phyloP scores from a whole-genome alignment of 2,888 invertebrate species.

The Halictus quadricinctus region DNA sequence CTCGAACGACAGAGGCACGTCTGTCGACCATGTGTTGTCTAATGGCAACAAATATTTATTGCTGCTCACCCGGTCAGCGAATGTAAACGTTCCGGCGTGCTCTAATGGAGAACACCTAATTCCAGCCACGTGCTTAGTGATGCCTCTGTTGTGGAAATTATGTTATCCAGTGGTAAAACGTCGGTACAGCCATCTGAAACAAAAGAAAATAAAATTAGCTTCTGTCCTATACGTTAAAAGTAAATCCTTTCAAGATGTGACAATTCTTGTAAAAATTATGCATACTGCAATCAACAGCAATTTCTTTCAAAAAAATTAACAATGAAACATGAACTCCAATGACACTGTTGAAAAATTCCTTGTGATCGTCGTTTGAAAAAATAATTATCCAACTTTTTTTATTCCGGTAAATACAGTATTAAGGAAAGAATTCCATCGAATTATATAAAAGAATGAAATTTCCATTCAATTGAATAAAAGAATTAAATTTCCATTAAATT shows the following conservation, averaged over 20 bases:
- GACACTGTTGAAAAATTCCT: too few species aligned
- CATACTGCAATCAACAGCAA: too few species aligned
- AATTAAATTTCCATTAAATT: too few species aligned
- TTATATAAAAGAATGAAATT: too few species aligned
- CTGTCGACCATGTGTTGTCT: constrained; percentile 69
- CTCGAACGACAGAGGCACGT: constrained; percentile 54
- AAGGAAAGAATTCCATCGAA: too few species aligned
- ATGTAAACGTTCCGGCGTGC: constrained; percentile 59
- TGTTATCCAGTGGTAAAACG: constrained; percentile 24
- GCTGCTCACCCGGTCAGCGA: constrained; percentile 50
- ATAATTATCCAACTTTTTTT: too few species aligned
- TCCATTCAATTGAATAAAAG: too few species aligned
- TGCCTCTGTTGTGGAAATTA: constrained; percentile 39
- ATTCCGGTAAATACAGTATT: too few species aligned
- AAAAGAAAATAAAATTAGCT: background rate
- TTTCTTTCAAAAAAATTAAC: too few species aligned
- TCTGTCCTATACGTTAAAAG: background rate
- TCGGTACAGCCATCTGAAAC: background rate
- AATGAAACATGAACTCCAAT: too few species aligned
- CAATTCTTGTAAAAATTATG: background rate
- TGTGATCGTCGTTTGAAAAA: too few species aligned
- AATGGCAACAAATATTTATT: constrained; percentile 74
- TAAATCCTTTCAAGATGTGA: background rate
- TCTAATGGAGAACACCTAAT: constrained; percentile 64
- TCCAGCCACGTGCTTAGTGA: constrained; percentile 33